Evolutionary conservation across 2,797 vertebrate genomes (phyloP).

Genomic region (Urocyon cinereoargenteus): DNA sequence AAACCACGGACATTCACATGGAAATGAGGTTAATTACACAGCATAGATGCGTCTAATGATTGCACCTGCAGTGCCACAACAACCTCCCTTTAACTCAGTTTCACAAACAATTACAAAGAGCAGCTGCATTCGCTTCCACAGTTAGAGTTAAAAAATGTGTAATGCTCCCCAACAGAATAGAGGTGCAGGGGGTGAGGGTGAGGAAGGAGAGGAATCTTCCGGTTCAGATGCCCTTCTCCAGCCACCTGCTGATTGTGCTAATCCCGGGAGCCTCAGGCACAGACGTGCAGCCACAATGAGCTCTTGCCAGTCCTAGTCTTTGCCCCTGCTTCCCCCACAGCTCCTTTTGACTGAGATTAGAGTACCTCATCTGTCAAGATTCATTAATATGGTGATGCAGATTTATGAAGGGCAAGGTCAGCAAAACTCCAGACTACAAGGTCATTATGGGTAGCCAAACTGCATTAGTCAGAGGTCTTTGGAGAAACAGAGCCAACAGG

Average conservation of each 20-base stretch:
- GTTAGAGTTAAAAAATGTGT: slow-evolving; percentile 81
- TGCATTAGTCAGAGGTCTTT: not conserved
- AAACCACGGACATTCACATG: slow-evolving; percentile 78
- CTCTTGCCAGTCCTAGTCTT: not conserved
- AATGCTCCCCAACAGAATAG: slow-evolving; percentile 79
- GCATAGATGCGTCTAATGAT: slow-evolving; percentile 65
- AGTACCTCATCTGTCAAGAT: slow-evolving; percentile 52
- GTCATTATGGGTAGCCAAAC: not conserved
- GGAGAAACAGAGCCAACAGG: not conserved
- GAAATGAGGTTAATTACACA: slow-evolving; percentile 82
- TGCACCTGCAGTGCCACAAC: slow-evolving; percentile 77
- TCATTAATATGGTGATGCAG: slow-evolving; percentile 44
- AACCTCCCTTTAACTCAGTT: slow-evolving; percentile 82
- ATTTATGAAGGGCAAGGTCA: slow-evolving; percentile 45
- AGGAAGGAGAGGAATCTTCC: slow-evolving; percentile 73
- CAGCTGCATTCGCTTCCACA: slow-evolving; percentile 62
- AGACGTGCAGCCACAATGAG: not conserved
- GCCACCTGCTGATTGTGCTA: slow-evolving; percentile 76
- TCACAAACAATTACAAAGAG: slow-evolving; percentile 78
- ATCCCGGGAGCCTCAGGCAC: not conserved
- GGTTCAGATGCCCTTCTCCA: slow-evolving; percentile 72
- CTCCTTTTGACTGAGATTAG: slow-evolving; percentile 41
- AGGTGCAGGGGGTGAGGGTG: slow-evolving; percentile 48
- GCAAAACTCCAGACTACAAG: not conserved
- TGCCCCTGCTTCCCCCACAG: not conserved